Base-by-base conservation (phyloP, 2,888 invertebrate genomes). In the Pterostichus niger region DNA sequence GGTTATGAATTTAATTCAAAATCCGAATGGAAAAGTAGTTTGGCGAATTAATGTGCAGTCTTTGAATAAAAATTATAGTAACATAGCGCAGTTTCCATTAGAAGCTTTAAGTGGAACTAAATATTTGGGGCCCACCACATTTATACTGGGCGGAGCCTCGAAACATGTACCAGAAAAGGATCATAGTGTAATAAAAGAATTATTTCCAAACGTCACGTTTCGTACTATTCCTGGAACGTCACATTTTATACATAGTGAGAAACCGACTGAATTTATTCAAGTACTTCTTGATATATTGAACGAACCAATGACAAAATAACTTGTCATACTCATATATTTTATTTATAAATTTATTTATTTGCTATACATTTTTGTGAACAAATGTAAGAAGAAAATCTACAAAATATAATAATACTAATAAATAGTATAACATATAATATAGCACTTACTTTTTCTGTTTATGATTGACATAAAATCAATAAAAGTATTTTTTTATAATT, bases 161-260 rank as follows among this genome's bases (percentile, higher is more conserved):
- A 93, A 95, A 89, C 97, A 95, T 89, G 93, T 98, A 86, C 92
- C 92, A 95, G 95, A 91, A 52, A 7, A 89, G 9, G 94, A 95
- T 88, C 91, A 94, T 64, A 89, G 90, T 5, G 90, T 90, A 83
- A 96, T 97, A 82, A 91, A 92, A 87, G 91, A 93, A 84, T 90
- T 95, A 80, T 97, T 97, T 87, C 95, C 97, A 0, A 89, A 91
- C 6, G 94, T 95, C 0, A 90, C 93, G 85, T 92, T 97, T 87
- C 89, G 91, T 68, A 94, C 93, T 85, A 92, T 98, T 77, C 92
- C 93, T 75, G 96, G 95, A 46, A 96, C 98, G 6, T 97, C 97
- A 0, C 99, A 99, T 89, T 96, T 98, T 96, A 94, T 98, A 0
- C 99, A 99, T 88, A 94, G 96, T 85, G 98, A 99, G 84, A 95